Evolutionary conservation across 1,140 invertebrate species (phyloP).

Genomic region (Sinonovacula constricta): DNA sequence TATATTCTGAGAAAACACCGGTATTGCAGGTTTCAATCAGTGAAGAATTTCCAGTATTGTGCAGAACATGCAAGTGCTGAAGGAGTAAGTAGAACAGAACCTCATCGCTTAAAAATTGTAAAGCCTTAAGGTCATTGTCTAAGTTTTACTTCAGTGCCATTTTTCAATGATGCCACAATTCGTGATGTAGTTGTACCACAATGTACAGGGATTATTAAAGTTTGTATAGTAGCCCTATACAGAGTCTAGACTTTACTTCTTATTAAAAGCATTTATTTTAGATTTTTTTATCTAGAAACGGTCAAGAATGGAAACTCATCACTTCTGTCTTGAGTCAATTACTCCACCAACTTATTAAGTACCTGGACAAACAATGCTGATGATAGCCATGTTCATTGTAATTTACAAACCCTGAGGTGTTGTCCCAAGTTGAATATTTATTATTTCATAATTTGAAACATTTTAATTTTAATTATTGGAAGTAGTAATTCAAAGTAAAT

Average conservation of each 20-base stretch:
- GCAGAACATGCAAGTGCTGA: slow-evolving; percentile 43
- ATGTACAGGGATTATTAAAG: not conserved
- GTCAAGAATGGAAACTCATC: too few species aligned
- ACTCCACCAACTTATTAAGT: not conserved
- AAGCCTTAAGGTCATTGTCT: not conserved
- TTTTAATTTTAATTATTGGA: not conserved
- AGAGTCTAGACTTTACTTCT: not conserved
- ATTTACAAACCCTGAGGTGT: not conserved
- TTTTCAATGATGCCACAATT: not conserved
- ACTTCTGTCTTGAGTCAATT: too few species aligned
- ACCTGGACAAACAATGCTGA: not conserved
- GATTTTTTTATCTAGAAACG: too few species aligned
- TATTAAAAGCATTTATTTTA: too few species aligned
- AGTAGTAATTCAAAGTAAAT: not conserved
- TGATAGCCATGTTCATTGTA: not conserved
- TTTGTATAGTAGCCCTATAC: not conserved
- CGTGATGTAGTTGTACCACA: not conserved
- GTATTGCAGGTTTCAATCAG: slow-evolving; percentile 36
- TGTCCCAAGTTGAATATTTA: not conserved
- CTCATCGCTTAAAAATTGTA: too few species aligned
- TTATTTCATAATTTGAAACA: not conserved
- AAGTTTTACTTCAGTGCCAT: not conserved
- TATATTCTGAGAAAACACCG: slow-evolving; percentile 35
- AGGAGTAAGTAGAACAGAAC: slow-evolving; percentile 7
- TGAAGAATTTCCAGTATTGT: slow-evolving; percentile 34